Evolutionary conservation across 2,888 invertebrate species (phyloP), one percentile per base, ranked within the genome.

Genomic region (Thymelicus acteon): DNA sequence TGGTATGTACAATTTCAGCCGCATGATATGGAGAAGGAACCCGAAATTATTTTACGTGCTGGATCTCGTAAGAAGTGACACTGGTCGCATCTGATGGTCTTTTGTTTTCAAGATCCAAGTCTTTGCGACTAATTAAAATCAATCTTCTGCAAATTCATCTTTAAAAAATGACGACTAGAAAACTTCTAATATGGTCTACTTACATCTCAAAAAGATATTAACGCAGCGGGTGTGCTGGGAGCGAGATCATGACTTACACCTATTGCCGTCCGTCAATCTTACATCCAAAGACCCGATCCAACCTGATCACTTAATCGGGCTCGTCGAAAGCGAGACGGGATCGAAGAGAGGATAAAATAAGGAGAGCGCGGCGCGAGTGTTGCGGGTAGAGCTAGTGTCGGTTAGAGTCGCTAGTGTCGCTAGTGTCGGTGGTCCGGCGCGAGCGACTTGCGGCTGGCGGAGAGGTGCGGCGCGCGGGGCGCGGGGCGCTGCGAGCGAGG

Each of bases 401-500:
- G 72, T 71, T 60, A 73, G 72, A 71, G 75, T 69, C 31, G 31
- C 78, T 88, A 90, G 86, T 91, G 91, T 79, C 88, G 91, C 78
- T 88, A 90, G 86, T 91, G 91, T 79, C 88, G 91, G 82, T 92
- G 93, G 87, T 93, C 93, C 76, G 93, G 93, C 77, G 93, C 92
- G 79, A 94, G 93, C 76, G 94, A 94, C 89, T 94, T 93, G 90
- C 94, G 93, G 88, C 93, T 92, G 83, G 93, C 93, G 80, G 93
- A 92, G 84, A 93, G 89, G 82, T 91, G 92, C 72, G 84, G 88
- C 67, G 86, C 87, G 82, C 90, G 91, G 77, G 92, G 92, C 80
- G 89, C 91, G 77, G 89, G 89, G 78, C 91, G 88, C 86, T 89
- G 90, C 85, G 88, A 91, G 85, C 88, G 93, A 78, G 89, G 92